A percentile compares a stretch with the other conserved stretches of the same genome.
These are phyloP conservation scores for Cartodere bifasciata DNA, from an alignment of 2,888 invertebrate genomes.

Conservation along the genomic window DNA sequence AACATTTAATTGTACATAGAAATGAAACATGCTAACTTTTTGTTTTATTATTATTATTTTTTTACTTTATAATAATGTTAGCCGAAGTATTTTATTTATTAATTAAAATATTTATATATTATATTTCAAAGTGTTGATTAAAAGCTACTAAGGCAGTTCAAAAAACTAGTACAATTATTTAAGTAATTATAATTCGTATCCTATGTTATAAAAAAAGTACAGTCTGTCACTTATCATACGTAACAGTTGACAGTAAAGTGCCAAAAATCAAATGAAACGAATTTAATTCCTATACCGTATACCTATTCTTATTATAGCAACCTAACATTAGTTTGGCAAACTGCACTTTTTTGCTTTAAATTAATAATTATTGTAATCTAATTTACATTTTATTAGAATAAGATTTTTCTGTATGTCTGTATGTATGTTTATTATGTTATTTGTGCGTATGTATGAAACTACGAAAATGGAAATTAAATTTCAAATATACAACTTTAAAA, in stretches of 20 bases:
- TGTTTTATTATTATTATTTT: too few species aligned
- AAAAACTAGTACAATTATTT: slow-evolving; percentile 15
- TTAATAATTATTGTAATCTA: too few species aligned
- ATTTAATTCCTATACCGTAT: slow-evolving; percentile 21
- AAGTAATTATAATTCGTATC: slow-evolving; percentile 9
- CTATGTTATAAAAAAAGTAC: slow-evolving; percentile 13
- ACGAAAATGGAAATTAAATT: slow-evolving; percentile 33
- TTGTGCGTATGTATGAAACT: slow-evolving; percentile 35
- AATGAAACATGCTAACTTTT: too few species aligned
- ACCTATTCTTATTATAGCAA: slow-evolving; percentile 16
- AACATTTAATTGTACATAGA: too few species aligned
- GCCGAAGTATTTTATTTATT: too few species aligned
- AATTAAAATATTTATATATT: too few species aligned
- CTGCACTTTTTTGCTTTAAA: slow-evolving; percentile 16
- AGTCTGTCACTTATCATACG: slow-evolving; percentile 16
- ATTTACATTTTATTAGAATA: slow-evolving; percentile 20
- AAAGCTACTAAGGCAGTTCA: slow-evolving; percentile 5
- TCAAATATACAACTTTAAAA: slow-evolving; percentile 29
- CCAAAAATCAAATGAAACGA: slow-evolving; percentile 22
- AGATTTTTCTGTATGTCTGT: slow-evolving; percentile 35
- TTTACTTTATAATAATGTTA: too few species aligned
- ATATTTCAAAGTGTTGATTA: too few species aligned
- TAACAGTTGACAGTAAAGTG: slow-evolving; percentile 15
- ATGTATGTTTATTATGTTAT: slow-evolving; percentile 34
- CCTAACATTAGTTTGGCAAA: slow-evolving; percentile 13